These are phyloP conservation scores for Danio choprae DNA, from an alignment of 2,797 vertebrate genomes.

Conservation along the genomic window DNA sequence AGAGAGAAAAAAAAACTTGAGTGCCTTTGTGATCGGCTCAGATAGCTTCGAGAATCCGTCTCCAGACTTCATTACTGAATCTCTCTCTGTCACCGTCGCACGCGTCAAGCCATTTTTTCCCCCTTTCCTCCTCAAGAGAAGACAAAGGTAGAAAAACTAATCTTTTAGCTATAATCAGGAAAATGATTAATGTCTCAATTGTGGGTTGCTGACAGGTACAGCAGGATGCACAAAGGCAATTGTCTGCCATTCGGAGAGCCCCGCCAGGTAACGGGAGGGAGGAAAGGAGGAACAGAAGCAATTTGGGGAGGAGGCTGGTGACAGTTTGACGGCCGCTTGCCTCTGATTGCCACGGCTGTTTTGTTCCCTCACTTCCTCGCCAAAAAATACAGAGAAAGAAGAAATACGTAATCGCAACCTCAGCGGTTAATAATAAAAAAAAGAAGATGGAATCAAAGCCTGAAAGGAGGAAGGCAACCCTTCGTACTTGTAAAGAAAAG, in stretches of 20 bases:
- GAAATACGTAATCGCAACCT: conserved; percentile 71
- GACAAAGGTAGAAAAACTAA: conserved; percentile 49
- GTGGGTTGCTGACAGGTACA: conserved; percentile 73
- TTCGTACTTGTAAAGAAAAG: conserved; percentile 42
- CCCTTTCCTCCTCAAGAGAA: conserved; percentile 50
- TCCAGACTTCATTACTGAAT: conserved; percentile 56
- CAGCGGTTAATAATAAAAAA: conserved; percentile 63
- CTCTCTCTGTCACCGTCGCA: conserved; percentile 57
- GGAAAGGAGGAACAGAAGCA: conserved; percentile 67
- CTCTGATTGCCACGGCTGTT: conserved; percentile 73
- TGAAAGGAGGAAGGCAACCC: conserved; percentile 54
- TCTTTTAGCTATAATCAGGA: conserved; percentile 75
- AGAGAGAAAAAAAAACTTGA: conserved; percentile 41
- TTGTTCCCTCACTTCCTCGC: conserved; percentile 59
- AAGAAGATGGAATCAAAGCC: conserved; percentile 65
- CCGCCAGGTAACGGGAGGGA: conserved; percentile 68
- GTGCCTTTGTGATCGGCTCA: conserved; percentile 63
- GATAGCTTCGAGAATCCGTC: conserved; percentile 57
- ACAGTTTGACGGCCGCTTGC: conserved; percentile 78
- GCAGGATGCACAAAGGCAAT: conserved; percentile 74
- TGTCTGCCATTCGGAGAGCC: conserved; percentile 64
- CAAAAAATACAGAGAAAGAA: conserved; percentile 63
- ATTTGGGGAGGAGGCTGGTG: conserved; percentile 78
- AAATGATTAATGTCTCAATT: conserved; percentile 78
- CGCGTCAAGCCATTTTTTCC: conserved; percentile 45